Evolutionary conservation across 2,113 vertebrate genomes (phyloP).

Genomic region (Shinisaurus crocodilurus): DNA sequence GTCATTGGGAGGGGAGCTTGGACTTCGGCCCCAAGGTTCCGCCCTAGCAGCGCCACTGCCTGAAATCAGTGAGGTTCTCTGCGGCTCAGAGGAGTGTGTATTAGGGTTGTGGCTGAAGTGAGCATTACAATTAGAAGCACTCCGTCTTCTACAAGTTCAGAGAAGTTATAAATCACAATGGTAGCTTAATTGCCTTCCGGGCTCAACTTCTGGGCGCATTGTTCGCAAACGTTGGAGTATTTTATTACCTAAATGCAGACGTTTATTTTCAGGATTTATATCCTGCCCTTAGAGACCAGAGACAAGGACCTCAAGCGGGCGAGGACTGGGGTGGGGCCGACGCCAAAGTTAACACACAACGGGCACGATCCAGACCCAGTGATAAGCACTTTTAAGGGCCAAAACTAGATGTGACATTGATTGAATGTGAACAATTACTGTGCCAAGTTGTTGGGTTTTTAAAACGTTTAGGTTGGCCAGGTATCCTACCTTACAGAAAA

Average conservation of each 20-base stretch:
- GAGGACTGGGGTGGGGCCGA: neutral
- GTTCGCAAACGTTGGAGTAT: constrained; percentile 18
- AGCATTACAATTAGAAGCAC: constrained; percentile 5
- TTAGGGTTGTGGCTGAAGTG: neutral
- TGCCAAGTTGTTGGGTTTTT: too few relatives aligned
- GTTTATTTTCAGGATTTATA: constrained; percentile 22
- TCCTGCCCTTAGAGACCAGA: neutral
- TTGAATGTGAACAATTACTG: neutral
- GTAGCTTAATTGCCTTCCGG: constrained; percentile 17
- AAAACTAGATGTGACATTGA: neutral
- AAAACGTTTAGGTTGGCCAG: too few relatives aligned
- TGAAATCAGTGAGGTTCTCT: neutral
- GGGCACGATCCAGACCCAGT: neutral
- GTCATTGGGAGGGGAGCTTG: too few relatives aligned
- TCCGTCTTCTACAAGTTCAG: constrained; percentile 4
- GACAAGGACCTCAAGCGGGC: neutral
- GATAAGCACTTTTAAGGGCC: neutral
- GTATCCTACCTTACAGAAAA: too few relatives aligned
- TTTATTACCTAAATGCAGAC: constrained; percentile 28
- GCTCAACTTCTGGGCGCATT: constrained; percentile 20
- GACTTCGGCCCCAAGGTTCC: too few relatives aligned
- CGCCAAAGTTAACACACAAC: neutral
- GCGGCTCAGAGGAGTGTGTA: neutral
- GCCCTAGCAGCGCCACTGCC: too few relatives aligned
- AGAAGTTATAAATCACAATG: constrained; percentile 29